Percentiles rank a stretch among this genome's conserved stretches.
phyloP scores from a whole-genome alignment of 2,113 vertebrate species.

The Lates calcarifer region DNA sequence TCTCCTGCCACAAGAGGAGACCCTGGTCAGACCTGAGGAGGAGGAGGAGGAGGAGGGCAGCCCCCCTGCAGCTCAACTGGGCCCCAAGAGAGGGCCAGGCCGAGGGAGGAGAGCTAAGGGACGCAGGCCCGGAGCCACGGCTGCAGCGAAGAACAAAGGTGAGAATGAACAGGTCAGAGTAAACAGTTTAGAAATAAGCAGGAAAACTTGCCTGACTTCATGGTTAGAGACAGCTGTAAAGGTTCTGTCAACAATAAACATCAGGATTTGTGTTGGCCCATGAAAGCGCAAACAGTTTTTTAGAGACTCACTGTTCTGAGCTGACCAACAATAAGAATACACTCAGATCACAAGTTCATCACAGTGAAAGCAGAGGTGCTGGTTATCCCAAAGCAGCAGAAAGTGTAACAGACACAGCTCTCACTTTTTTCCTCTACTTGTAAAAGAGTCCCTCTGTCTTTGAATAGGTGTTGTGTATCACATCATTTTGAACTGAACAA shows the following conservation, averaged over 20 bases:
- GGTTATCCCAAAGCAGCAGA: not conserved
- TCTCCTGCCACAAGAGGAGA: slow-evolving; percentile 74
- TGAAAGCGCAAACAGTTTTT: not conserved
- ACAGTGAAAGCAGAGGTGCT: not conserved
- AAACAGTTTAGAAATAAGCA: too few species aligned
- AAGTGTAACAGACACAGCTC: not conserved
- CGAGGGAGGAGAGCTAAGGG: slow-evolving; percentile 88
- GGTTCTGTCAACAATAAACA: not conserved
- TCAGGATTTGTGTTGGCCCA: not conserved
- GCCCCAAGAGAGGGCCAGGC: slow-evolving; percentile 85
- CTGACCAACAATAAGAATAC: not conserved
- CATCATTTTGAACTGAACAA: not conserved
- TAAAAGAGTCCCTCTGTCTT: not conserved
- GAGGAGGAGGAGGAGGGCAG: slow-evolving; percentile 30
- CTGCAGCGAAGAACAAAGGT: slow-evolving; percentile 82
- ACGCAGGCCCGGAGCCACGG: slow-evolving; percentile 77
- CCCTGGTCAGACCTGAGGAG: slow-evolving; percentile 50
- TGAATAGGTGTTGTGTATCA: too few species aligned
- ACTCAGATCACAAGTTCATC: not conserved
- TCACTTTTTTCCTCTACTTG: not conserved
- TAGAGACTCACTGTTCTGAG: not conserved
- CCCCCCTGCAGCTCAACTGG: slow-evolving; percentile 47
- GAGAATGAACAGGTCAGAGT: slow-evolving; percentile 41
- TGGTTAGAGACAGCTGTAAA: not conserved
- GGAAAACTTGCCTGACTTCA: not conserved